Conservation (phyloP, 2,113 vertebrate genomes). For the Spea multiplicata region DNA sequence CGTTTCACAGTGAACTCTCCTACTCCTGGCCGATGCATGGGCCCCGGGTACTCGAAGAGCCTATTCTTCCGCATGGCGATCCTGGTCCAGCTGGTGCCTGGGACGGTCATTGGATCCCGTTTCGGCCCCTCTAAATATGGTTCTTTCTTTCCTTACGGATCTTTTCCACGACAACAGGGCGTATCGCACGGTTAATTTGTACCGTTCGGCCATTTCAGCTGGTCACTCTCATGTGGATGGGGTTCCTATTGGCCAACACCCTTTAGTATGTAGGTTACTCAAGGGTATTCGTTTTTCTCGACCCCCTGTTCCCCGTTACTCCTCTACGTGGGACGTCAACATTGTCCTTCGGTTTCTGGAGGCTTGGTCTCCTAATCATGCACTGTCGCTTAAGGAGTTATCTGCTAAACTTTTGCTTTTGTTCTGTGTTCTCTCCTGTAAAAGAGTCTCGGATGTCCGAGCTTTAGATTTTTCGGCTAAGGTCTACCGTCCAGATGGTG, state of each 20-base stretch:
- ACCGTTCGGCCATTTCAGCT: neutral
- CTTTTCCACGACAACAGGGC: too few relatives aligned
- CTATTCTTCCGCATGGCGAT: neutral
- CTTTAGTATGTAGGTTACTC: neutral
- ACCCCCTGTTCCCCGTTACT: neutral
- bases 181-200: too few relatives aligned
- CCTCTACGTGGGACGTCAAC: neutral
- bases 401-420: neutral
- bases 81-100: neutral
- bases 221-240: neutral
- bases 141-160: too few relatives aligned
- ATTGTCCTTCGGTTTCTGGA: neutral
- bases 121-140: too few relatives aligned
- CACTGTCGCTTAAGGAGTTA: neutral
- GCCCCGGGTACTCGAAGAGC: too few relatives aligned
- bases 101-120: neutral
- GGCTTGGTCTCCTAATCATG: neutral
- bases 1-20: too few relatives aligned
- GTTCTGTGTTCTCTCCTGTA: neutral
- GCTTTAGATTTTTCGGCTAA: too few relatives aligned
- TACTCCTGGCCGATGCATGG: too few relatives aligned
- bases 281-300: neutral
- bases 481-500: too few relatives aligned
- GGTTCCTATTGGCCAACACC: neutral
- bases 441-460: neutral